These are phyloP conservation scores for Choristoneura rosaceana DNA, from an alignment of 2,888 invertebrate species.

Conservation along the genomic window DNA sequence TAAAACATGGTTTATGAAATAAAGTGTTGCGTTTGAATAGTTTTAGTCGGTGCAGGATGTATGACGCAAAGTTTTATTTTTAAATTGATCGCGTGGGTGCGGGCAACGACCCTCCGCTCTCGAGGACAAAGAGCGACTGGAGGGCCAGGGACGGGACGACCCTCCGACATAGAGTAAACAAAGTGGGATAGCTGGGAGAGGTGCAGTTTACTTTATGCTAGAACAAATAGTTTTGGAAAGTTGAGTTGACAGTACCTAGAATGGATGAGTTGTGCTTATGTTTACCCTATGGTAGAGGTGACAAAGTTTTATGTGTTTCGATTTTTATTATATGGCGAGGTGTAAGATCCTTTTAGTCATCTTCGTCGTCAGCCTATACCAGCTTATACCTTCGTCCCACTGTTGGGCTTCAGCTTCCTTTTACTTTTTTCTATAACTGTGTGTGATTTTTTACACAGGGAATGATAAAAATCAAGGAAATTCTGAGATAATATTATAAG, in stretches of 20 bases:
- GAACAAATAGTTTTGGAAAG: conserved; percentile 24
- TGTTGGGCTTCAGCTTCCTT: too few relatives aligned
- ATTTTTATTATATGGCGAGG: too few relatives aligned
- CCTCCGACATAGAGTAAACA: conserved; percentile 70
- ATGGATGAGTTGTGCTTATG: conserved; percentile 7
- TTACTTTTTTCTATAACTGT: too few relatives aligned
- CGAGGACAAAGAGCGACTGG: conserved; percentile 76
- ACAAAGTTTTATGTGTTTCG: not conserved
- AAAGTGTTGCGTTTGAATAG: conserved; percentile 28
- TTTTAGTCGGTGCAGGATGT: conserved; percentile 35
- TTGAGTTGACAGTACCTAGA: conserved; percentile 33
- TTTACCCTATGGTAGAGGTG: not conserved
- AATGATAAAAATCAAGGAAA: too few relatives aligned
- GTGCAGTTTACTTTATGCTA: conserved; percentile 23
- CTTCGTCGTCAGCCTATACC: too few relatives aligned
- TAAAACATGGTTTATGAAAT: not conserved
- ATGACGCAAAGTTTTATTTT: conserved; percentile 64
- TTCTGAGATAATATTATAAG: too few relatives aligned
- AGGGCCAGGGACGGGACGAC: conserved; percentile 61
- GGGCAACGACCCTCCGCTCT: conserved; percentile 69
- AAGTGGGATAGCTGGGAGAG: conserved; percentile 52
- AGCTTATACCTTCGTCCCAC: too few relatives aligned
- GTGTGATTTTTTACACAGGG: too few relatives aligned
- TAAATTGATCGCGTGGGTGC: conserved; percentile 61
- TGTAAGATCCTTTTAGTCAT: not conserved